Conservation (phyloP, 1,140 invertebrate genomes). For the Mercenaria mercenaria region DNA sequence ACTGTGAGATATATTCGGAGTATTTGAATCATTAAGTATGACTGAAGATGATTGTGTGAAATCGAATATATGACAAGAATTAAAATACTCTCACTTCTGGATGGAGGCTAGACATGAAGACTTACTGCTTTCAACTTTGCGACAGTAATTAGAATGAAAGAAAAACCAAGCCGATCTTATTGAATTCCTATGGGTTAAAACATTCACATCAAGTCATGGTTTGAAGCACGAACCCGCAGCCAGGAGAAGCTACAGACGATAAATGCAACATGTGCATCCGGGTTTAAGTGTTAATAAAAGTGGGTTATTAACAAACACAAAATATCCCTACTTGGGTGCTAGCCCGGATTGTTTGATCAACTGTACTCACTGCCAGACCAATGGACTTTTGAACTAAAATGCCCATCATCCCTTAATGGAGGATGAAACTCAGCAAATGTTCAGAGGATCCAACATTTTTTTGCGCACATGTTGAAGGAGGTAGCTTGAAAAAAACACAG, state of each 20-base stretch:
- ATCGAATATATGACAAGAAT: background rate
- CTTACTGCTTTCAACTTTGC: slow-evolving; percentile 49
- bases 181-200: background rate
- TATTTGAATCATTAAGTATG: too few relatives aligned
- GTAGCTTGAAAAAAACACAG: slow-evolving; percentile 75
- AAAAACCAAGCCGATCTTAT: background rate
- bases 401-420: slow-evolving; percentile 45
- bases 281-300: background rate
- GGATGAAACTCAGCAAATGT: slow-evolving; percentile 42
- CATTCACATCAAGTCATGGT: background rate
- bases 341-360: slow-evolving; percentile 40
- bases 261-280: slow-evolving; percentile 7
- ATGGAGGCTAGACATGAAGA: background rate
- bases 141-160: slow-evolving; percentile 7
- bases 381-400: slow-evolving; percentile 55
- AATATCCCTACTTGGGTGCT: slow-evolving; percentile 27
- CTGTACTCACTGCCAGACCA: too few relatives aligned
- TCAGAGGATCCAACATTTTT: slow-evolving; percentile 43
- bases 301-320: background rate
- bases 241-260: background rate
- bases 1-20: too few relatives aligned
- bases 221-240: slow-evolving; percentile 1
- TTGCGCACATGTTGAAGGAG: slow-evolving; percentile 61
- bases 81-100: background rate
- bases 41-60: too few relatives aligned